These are phyloP conservation scores for Dasysyrphus albostriatus DNA, from an alignment of 2,888 invertebrate genomes.

Conservation along the genomic window DNA sequence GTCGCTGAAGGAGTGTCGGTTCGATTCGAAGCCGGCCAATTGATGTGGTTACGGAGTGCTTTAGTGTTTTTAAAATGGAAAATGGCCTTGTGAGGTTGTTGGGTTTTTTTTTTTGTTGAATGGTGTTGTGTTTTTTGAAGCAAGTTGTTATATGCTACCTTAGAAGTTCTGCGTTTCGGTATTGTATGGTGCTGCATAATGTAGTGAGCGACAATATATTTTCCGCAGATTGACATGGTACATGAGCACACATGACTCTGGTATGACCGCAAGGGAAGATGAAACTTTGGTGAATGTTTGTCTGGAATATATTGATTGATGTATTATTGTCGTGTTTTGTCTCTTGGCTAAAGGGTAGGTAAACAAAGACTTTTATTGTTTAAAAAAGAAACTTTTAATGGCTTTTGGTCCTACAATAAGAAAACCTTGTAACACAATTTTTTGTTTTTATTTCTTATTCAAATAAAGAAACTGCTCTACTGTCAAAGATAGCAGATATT, in stretches of 20 bases:
- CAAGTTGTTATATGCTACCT: constrained; percentile 1
- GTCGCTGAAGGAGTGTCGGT: constrained; percentile 34
- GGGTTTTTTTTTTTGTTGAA: not conserved
- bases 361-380: not conserved
- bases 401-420: too few relatives aligned
- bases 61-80: constrained; percentile 37
- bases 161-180: constrained; percentile 9
- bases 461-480: too few relatives aligned
- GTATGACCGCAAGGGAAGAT: constrained; percentile 26
- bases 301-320: constrained; percentile 40
- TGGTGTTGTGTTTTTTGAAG: constrained; percentile 2
- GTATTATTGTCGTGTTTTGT: constrained; percentile 43
- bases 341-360: not conserved
- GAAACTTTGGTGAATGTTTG: constrained; percentile 1
- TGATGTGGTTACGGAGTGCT: constrained; percentile 39
- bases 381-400: too few relatives aligned
- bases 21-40: constrained; percentile 36
- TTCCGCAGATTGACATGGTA: constrained; percentile 36
- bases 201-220: not conserved
- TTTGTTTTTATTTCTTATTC: too few relatives aligned
- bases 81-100: constrained; percentile 26
- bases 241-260: constrained; percentile 53
- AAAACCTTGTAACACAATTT: too few relatives aligned
- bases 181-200: not conserved
- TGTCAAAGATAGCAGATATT: too few relatives aligned